Evolutionary conservation across 2,888 invertebrate genomes (phyloP).

Genomic region (Epirrhoe alternata): DNA sequence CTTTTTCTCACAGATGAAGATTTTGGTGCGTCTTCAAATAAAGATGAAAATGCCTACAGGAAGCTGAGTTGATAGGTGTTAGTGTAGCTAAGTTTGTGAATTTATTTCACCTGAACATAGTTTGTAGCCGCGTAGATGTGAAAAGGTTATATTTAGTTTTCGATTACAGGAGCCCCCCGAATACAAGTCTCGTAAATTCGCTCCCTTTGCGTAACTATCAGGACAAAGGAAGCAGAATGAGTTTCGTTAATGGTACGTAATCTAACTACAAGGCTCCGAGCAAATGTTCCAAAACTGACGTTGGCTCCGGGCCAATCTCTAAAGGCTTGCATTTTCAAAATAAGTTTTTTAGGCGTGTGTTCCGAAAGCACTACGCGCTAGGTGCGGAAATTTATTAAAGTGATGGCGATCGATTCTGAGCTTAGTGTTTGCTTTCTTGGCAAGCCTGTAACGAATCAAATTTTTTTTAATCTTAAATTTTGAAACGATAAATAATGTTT

Average conservation of each 20-base stretch:
- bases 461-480: not conserved
- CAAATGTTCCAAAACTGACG: conserved; percentile 39
- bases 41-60: not conserved
- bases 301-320: conserved; percentile 49
- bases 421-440: not conserved
- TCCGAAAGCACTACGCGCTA: not conserved
- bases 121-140: not conserved
- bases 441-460: not conserved
- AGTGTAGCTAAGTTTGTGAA: not conserved
- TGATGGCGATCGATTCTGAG: not conserved
- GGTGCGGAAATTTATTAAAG: not conserved
- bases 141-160: conserved; percentile 1
- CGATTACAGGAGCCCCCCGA: conserved; percentile 3
- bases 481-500: too few species aligned
- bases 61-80: not conserved
- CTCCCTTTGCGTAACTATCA: conserved; percentile 28
- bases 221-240: conserved; percentile 36
- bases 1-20: not conserved
- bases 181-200: conserved; percentile 22
- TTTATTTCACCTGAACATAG: not conserved
- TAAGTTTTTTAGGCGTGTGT: not conserved
- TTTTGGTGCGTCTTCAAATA: not conserved
- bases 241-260: conserved; percentile 49
- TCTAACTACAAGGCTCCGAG: conserved; percentile 41
- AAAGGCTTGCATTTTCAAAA: conserved; percentile 21